phyloP scores from a whole-genome alignment of 2,113 vertebrate species.

The Montifringilla adamsi region DNA sequence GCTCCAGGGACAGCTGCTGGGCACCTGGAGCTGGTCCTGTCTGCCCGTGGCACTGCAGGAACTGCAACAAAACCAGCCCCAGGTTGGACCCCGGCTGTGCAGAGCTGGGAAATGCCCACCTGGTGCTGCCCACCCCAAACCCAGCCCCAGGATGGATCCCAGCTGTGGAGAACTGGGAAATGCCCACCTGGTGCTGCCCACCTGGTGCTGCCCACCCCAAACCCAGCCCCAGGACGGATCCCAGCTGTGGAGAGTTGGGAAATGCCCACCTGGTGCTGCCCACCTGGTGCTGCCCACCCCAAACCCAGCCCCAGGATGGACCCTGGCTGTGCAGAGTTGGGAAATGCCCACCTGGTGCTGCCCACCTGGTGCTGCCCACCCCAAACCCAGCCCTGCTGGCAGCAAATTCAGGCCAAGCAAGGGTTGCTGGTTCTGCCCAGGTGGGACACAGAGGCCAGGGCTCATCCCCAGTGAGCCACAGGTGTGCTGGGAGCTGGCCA shows the following conservation, averaged over 20 bases:
- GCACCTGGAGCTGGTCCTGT: neutral
- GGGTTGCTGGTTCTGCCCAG: neutral
- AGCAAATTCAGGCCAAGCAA: neutral
- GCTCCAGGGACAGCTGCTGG: neutral
- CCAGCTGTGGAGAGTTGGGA: no score
- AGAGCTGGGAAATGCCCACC: neutral
- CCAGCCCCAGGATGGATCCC: no score
- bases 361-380: no score
- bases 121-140: neutral
- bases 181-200: no score
- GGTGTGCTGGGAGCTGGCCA: neutral
- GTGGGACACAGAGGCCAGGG: neutral
- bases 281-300: neutral
- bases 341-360: no score
- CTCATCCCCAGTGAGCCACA: neutral
- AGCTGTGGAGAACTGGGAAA: no score
- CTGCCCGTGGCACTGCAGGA: constrained; percentile 8
- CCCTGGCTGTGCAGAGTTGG: no score
- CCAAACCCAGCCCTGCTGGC: neutral
- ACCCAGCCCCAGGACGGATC: no score
- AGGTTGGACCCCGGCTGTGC: no score
- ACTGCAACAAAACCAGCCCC: neutral
- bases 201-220: no score
- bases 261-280: neutral
- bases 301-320: neutral